A percentile compares a stretch with the other conserved stretches of the same genome.
These are phyloP conservation scores for Euschistus heros DNA, from an alignment of 1,140 invertebrate genomes.

Conservation along the genomic window DNA sequence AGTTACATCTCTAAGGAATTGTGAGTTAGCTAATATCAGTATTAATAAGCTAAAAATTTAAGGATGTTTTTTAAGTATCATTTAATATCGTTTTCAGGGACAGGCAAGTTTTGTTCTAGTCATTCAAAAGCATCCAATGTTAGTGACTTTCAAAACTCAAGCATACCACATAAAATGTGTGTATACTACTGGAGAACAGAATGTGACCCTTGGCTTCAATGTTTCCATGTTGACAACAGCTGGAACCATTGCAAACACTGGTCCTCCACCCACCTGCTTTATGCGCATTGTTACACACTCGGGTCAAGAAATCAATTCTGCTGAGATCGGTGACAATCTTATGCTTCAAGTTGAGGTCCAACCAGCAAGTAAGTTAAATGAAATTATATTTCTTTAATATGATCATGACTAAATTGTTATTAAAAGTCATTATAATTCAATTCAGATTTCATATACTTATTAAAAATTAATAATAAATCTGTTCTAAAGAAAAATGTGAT, in stretches of 20 bases:
- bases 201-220: conserved; percentile 85
- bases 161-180: conserved; percentile 92
- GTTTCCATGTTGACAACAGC: conserved; percentile 91
- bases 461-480: too few relatives aligned
- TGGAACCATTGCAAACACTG: conserved; percentile 88
- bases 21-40: too few relatives aligned
- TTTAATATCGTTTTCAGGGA: conserved; percentile 46
- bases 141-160: conserved; percentile 88
- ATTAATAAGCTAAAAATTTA: too few relatives aligned
- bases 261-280: conserved; percentile 81
- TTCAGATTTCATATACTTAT: too few relatives aligned
- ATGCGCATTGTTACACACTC: conserved; percentile 83
- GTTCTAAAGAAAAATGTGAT: too few relatives aligned
- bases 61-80: too few relatives aligned
- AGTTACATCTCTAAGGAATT: too few relatives aligned
- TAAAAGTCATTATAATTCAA: too few relatives aligned
- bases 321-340: conserved; percentile 85
- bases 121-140: conserved; percentile 88
- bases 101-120: conserved; percentile 85
- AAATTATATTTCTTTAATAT: background rate
- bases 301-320: conserved; percentile 78
- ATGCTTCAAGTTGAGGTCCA: conserved; percentile 87
- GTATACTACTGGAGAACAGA: conserved; percentile 87
- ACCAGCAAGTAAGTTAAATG: conserved; percentile 60
- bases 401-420: too few relatives aligned